A percentile compares a stretch with the other conserved stretches of the same genome.
These are phyloP conservation scores for Drosophila pachea DNA, from an alignment of 1,140 invertebrate species.

Conservation along the genomic window DNA sequence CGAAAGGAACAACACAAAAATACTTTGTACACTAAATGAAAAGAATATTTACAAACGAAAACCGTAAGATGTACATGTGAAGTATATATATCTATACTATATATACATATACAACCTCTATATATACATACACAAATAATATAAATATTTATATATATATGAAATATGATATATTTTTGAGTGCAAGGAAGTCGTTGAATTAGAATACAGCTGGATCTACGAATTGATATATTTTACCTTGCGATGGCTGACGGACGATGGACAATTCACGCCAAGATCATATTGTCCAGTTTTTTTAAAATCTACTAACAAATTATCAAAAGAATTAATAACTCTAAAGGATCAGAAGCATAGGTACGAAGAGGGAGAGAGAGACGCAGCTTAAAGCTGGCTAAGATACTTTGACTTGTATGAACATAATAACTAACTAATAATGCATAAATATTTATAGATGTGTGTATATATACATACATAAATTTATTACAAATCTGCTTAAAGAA, in stretches of 20 bases:
- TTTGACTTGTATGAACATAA: constrained; percentile 37
- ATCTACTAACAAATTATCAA: constrained; percentile 50
- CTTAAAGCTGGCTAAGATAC: constrained; percentile 60
- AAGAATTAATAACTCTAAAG: constrained; percentile 15
- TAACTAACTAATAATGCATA: constrained; percentile 10
- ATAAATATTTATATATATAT: constrained; percentile 58
- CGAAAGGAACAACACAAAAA: constrained; percentile 39
- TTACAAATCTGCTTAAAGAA: constrained; percentile 24
- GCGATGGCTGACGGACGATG: constrained; percentile 49
- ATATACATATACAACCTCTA: no score
- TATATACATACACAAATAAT: constrained; percentile 39
- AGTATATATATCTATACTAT: constrained; percentile 42
- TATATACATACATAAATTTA: constrained; percentile 26
- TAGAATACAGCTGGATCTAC: constrained; percentile 62
- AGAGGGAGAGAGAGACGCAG: constrained; percentile 24
- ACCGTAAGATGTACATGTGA: constrained; percentile 58
- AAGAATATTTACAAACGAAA: constrained; percentile 69
- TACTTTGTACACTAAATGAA: constrained; percentile 64
- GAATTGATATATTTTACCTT: constrained; percentile 63
- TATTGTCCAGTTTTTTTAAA: constrained; percentile 48
- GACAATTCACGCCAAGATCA: constrained; percentile 50
- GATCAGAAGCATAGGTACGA: no score
- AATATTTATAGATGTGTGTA: constrained; percentile 10
- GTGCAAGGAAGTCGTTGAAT: constrained; percentile 60
- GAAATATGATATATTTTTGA: constrained; percentile 66